A percentile compares a stretch with the other conserved stretches of the same genome.
Evolutionary conservation across 2,888 invertebrate genomes (phyloP).

Genomic region (Eristalinus sepulchralis): DNA sequence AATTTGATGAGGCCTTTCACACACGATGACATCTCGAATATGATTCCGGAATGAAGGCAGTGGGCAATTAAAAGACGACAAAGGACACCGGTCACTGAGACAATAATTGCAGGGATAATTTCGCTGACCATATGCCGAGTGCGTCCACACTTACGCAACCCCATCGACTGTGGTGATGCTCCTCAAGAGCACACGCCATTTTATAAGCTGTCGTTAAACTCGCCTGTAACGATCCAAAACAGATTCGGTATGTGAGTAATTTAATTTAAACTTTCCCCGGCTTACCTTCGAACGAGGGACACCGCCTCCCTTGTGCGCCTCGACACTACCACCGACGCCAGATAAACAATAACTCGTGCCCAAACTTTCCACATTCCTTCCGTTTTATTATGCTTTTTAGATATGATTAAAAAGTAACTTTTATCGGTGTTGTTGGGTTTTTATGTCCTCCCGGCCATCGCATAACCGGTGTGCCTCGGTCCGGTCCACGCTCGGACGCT

Average conservation of each 20-base stretch:
- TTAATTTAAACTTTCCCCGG: conserved; percentile 68
- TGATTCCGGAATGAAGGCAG: neutral
- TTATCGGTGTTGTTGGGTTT: conserved; percentile 69
- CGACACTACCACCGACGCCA: neutral
- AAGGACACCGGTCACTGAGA: neutral
- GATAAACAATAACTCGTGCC: conserved; percentile 54
- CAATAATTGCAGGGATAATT: neutral
- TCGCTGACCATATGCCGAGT: neutral
- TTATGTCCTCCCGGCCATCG: conserved; percentile 58
- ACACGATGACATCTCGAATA: neutral
- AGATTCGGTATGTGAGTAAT: conserved; percentile 53
- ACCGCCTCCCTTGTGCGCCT: neutral
- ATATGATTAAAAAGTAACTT: conserved; percentile 71
- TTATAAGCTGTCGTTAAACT: neutral
- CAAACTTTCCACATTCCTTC: conserved; percentile 61
- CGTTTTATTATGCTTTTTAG: conserved; percentile 61
- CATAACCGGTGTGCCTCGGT: conserved; percentile 27
- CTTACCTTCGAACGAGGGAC: conserved; percentile 41
- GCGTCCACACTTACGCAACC: neutral
- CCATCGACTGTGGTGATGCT: neutral
- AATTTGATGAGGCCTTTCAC: neutral
- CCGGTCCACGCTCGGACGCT: conserved; percentile 13
- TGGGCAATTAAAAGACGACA: neutral
- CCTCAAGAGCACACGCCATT: neutral
- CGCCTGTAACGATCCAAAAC: neutral